A percentile compares a stretch with the other conserved stretches of the same genome.
phyloP scores from a whole-genome alignment of 2,888 invertebrate species.

The Plagodis dolabraria region DNA sequence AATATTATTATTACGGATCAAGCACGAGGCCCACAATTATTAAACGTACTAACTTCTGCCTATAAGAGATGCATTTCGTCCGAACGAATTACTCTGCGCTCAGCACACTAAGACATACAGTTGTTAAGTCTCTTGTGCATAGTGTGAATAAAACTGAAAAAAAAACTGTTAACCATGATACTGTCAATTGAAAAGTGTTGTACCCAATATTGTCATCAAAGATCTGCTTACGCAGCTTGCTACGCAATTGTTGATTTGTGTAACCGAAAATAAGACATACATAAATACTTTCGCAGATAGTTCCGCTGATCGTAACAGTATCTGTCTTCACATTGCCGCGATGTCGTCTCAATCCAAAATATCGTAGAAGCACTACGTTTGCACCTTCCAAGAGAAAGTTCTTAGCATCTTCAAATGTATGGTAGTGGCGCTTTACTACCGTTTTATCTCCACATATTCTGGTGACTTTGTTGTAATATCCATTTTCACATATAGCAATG shows the following conservation, averaged over 20 bases:
- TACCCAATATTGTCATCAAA: neutral
- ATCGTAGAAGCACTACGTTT: slow-evolving; percentile 85
- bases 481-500: slow-evolving; percentile 80
- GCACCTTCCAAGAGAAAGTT: slow-evolving; percentile 86
- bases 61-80: too few relatives aligned
- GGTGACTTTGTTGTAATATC: slow-evolving; percentile 83
- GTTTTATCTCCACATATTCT: slow-evolving; percentile 74
- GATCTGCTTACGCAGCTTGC: neutral
- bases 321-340: slow-evolving; percentile 83
- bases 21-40: too few relatives aligned
- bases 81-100: too few relatives aligned
- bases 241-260: too few relatives aligned
- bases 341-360: slow-evolving; percentile 81
- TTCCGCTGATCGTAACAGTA: slow-evolving; percentile 85
- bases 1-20: too few relatives aligned
- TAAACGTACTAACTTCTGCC: too few relatives aligned
- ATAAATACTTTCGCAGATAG: slow-evolving; percentile 85
- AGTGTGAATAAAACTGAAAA: too few relatives aligned
- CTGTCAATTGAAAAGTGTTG: too few relatives aligned
- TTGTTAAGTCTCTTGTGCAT: too few relatives aligned
- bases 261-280: slow-evolving; percentile 67
- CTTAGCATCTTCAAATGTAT: slow-evolving; percentile 75
- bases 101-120: too few relatives aligned
- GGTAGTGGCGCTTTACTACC: slow-evolving; percentile 76
- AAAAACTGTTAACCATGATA: too few relatives aligned